Evolutionary conservation across 2,888 invertebrate species (phyloP).

Genomic region (Pollenia griseotomentosa): DNA sequence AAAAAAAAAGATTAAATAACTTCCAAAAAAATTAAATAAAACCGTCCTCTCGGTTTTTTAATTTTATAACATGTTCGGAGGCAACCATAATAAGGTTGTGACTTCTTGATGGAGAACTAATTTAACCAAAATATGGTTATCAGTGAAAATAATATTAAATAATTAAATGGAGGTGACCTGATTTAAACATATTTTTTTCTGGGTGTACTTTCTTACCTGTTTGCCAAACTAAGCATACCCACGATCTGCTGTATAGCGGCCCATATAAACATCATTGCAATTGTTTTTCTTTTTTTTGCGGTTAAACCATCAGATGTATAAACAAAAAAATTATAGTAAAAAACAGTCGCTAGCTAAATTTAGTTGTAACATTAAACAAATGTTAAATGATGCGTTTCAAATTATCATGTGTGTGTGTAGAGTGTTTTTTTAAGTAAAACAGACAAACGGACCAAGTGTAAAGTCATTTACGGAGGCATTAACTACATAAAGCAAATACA

Average conservation of each 20-base stretch:
- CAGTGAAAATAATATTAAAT: no score
- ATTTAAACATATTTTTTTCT: no score
- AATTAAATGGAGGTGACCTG: no score
- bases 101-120: no score
- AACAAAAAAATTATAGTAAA: not conserved
- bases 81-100: no score
- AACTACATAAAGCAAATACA: constrained; percentile 14
- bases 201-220: no score
- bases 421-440: not conserved
- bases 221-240: no score
- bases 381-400: constrained; percentile 47
- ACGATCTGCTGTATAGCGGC: not conserved
- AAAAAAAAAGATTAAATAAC: no score
- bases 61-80: no score
- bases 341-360: constrained; percentile 26
- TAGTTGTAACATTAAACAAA: constrained; percentile 50
- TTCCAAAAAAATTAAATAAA: no score
- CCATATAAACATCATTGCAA: not conserved
- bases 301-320: constrained; percentile 44
- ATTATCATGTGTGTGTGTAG: constrained; percentile 12
- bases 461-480: constrained; percentile 25
- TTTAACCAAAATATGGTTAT: no score
- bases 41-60: no score
- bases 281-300: constrained; percentile 21
- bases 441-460: not conserved